These are phyloP conservation scores for Holothuria glaberrima DNA, from an alignment of 35 echinoderm and acorn worm species.

Conservation along the genomic window DNA sequence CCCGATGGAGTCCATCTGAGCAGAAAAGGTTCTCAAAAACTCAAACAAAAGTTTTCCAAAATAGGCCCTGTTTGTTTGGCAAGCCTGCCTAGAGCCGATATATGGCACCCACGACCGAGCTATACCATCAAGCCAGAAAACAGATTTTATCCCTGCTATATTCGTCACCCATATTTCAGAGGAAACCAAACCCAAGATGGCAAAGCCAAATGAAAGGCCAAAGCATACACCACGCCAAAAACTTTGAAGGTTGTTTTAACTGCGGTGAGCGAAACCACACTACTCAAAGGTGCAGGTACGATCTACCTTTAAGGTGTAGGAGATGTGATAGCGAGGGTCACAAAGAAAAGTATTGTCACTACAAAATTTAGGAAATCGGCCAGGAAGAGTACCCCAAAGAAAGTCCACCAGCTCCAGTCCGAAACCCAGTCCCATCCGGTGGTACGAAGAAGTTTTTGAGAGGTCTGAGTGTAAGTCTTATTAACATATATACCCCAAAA, in stretches of 20 bases:
- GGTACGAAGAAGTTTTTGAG: too few relatives aligned
- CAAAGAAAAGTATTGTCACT: not conserved
- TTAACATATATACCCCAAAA: not conserved
- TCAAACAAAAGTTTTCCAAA: slow-evolving; percentile 10
- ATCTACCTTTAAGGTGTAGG: not conserved
- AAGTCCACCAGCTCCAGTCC: not conserved
- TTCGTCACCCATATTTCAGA: not conserved
- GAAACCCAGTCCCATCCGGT: too few relatives aligned
- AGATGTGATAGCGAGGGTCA: not conserved
- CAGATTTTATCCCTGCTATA: not conserved
- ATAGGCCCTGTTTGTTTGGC: slow-evolving; percentile 9
- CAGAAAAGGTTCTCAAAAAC: slow-evolving; percentile 15
- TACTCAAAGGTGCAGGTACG: not conserved
- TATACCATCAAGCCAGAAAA: too few relatives aligned
- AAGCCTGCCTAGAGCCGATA: not conserved
- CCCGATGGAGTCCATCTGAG: not conserved
- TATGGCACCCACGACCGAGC: not conserved
- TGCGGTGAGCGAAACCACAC: slow-evolving; percentile 10
- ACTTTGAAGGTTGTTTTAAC: not conserved
- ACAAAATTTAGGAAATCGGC: not conserved
- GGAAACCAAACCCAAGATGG: slow-evolving; percentile 4
- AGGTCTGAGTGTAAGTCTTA: too few relatives aligned
- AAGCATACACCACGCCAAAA: not conserved
- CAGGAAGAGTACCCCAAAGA: not conserved
- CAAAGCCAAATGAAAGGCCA: not conserved